phyloP scores from a whole-genome alignment of 2,888 invertebrate genomes.

The Deilephila porcellus region DNA sequence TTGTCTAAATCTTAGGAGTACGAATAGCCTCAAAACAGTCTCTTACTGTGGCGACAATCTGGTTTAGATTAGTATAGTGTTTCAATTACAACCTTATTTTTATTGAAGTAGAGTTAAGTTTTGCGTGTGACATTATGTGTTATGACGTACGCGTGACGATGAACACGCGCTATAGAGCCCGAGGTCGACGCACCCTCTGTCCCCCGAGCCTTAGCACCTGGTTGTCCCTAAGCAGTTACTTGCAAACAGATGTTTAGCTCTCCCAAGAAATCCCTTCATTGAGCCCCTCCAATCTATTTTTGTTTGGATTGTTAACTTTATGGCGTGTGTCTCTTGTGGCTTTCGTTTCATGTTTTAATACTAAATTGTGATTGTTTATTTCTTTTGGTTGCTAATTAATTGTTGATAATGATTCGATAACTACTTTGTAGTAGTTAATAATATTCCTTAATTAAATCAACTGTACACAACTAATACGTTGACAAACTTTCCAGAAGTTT shows the following conservation, averaged over 20 bases:
- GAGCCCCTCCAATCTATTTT: slow-evolving; percentile 27
- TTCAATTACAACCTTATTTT: slow-evolving; percentile 51
- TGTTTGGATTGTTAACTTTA: slow-evolving; percentile 23
- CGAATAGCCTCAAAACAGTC: slow-evolving; percentile 16
- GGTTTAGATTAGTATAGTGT: slow-evolving; percentile 32
- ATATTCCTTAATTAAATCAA: no score
- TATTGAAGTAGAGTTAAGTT: slow-evolving; percentile 50
- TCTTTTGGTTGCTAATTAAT: neutral
- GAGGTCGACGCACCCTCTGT: slow-evolving; percentile 80
- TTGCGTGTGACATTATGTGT: slow-evolving; percentile 49
- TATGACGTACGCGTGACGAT: slow-evolving; percentile 65
- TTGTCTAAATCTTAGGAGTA: neutral
- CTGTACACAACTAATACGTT: no score
- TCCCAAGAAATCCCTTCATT: slow-evolving; percentile 54
- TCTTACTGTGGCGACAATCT: slow-evolving; percentile 17
- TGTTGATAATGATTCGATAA: no score
- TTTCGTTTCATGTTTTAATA: slow-evolving; percentile 30
- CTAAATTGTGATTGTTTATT: slow-evolving; percentile 23
- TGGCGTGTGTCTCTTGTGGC: slow-evolving; percentile 20
- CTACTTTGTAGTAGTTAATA: no score
- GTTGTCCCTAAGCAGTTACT: slow-evolving; percentile 68
- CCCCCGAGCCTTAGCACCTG: slow-evolving; percentile 77
- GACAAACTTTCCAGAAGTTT: no score
- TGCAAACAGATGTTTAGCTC: slow-evolving; percentile 74
- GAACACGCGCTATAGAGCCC: slow-evolving; percentile 66